Evolutionary conservation across 2,797 vertebrate species (phyloP).

Genomic region (Moxostoma hubbsi): DNA sequence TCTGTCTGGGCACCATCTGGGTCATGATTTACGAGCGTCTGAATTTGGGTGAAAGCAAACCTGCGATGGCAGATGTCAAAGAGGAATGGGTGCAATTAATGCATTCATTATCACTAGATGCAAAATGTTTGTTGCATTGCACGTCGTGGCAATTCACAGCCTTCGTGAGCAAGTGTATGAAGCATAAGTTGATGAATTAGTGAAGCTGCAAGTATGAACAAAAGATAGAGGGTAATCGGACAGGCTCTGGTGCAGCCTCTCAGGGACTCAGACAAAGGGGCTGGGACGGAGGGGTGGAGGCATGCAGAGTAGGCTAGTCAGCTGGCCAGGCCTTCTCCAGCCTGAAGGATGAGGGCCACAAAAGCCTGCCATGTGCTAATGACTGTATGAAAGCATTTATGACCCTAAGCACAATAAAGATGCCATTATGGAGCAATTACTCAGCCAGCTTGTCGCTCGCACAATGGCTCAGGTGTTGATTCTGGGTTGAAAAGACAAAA

Average conservation of each 20-base stretch:
- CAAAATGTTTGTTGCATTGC: constrained; percentile 36
- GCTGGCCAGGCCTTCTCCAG: constrained; percentile 47
- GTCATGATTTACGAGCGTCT: constrained; percentile 36
- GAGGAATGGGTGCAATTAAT: constrained; percentile 16
- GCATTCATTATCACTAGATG: background rate
- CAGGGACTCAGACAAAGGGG: constrained; percentile 49
- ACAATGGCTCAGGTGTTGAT: constrained; percentile 23
- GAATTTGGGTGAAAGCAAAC: constrained; percentile 25
- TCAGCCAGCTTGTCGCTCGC: background rate
- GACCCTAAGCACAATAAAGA: constrained; percentile 30
- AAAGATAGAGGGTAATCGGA: constrained; percentile 55
- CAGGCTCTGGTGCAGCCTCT: constrained; percentile 48
- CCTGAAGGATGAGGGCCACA: constrained; percentile 39
- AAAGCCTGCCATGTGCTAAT: constrained; percentile 31
- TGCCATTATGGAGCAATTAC: constrained; percentile 41
- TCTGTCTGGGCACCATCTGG: constrained; percentile 61
- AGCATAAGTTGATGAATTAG: constrained; percentile 57
- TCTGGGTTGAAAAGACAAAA: constrained; percentile 38
- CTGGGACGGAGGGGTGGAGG: constrained; percentile 29
- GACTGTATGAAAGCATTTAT: constrained; percentile 40
- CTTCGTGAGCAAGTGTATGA: constrained; percentile 33
- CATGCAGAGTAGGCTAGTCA: constrained; percentile 43
- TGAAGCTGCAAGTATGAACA: constrained; percentile 37
- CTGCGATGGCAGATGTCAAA: constrained; percentile 59
- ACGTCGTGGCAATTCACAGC: constrained; percentile 23